phyloP scores from a whole-genome alignment of 2,888 invertebrate species.

The Eilema griseolum region DNA sequence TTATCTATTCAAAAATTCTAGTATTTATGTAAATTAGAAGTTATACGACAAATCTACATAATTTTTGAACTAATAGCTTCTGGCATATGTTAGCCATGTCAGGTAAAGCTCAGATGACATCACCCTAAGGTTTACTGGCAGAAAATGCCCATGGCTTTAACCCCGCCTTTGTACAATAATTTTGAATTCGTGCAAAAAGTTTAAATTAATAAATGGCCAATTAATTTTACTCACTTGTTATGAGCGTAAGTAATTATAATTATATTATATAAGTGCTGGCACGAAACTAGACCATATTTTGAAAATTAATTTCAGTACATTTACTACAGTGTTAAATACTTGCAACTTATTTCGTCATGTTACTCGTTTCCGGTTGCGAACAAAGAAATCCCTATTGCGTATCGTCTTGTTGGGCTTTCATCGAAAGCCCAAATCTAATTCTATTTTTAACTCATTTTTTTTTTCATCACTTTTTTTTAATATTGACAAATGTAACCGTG shows the following conservation, averaged over 20 bases:
- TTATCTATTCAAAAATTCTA: background rate
- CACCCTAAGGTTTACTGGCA: too few species aligned
- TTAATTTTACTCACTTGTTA: background rate
- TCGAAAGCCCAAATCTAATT: background rate
- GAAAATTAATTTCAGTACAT: background rate
- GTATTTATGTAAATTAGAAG: background rate
- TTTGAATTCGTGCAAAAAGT: too few species aligned
- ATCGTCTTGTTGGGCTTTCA: background rate
- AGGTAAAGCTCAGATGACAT: background rate
- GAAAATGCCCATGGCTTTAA: too few species aligned
- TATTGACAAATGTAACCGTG: background rate
- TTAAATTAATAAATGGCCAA: too few species aligned
- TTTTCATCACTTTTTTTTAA: too few species aligned
- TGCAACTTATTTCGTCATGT: constrained; percentile 6
- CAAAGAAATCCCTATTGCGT: background rate
- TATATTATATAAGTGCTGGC: background rate
- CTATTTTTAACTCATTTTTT: too few species aligned
- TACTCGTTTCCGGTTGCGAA: background rate
- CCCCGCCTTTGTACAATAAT: too few species aligned
- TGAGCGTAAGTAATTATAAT: background rate
- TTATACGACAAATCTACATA: background rate
- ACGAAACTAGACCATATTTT: background rate
- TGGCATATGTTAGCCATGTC: background rate
- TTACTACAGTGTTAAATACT: background rate
- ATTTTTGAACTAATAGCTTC: background rate